These are phyloP conservation scores for Drosophila meridionalis DNA, from an alignment of 2,888 invertebrate species.

Conservation along the genomic window DNA sequence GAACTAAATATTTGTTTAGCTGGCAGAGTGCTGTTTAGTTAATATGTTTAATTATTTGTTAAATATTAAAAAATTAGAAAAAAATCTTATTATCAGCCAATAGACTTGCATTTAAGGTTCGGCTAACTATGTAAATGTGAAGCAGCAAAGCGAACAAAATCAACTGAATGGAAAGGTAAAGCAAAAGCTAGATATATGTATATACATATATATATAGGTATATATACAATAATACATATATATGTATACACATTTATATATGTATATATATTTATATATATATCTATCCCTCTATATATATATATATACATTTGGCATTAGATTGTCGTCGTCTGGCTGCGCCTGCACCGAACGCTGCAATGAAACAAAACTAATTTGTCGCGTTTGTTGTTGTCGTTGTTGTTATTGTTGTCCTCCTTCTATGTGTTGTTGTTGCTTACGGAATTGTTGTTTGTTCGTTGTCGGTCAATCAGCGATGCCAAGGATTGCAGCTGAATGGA, in stretches of 20 bases:
- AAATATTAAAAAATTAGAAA: no score
- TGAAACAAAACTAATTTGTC: conserved; percentile 74
- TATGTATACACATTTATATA: neutral
- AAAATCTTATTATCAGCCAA: neutral
- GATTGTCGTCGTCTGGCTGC: conserved; percentile 1
- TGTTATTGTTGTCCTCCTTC: neutral
- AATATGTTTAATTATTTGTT: no score
- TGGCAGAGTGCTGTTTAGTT: no score
- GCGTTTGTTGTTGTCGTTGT: conserved; percentile 44
- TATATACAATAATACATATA: neutral
- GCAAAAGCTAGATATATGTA: neutral
- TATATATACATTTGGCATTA: neutral
- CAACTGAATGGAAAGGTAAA: neutral
- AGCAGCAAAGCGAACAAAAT: neutral
- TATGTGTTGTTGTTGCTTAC: neutral
- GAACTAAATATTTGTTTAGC: no score
- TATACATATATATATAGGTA: neutral
- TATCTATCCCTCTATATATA: neutral
- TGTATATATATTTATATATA: neutral
- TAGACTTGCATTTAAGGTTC: neutral
- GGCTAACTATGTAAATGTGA: neutral
- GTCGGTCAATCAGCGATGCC: conserved; percentile 42
- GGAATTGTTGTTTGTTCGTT: conserved; percentile 36
- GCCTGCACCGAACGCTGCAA: conserved; percentile 4
- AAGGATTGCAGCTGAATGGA: conserved; percentile 12